Percentiles rank a stretch among this genome's conserved stretches.
phyloP scores from a whole-genome alignment of 2,797 vertebrate genomes.

The Knipowitschia caucasica region DNA sequence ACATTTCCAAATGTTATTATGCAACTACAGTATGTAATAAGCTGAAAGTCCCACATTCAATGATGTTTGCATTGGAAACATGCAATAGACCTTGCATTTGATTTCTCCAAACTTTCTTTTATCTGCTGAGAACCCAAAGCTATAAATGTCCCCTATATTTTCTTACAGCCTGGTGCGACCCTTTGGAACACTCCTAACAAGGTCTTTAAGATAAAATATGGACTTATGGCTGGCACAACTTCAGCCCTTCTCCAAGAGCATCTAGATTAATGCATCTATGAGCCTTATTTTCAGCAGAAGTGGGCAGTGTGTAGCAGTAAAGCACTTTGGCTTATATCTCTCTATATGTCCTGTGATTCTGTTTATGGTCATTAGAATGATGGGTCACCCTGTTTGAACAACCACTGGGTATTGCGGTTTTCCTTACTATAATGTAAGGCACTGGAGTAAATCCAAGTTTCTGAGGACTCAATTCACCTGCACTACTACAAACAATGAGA shows the following conservation, averaged over 20 bases:
- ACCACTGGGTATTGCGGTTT: constrained; percentile 3
- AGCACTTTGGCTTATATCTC: background rate
- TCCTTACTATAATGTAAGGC: background rate
- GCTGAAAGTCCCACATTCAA: no score
- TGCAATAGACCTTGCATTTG: background rate
- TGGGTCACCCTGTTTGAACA: constrained; percentile 2
- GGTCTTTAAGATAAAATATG: constrained; percentile 11
- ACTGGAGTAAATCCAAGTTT: constrained; percentile 9
- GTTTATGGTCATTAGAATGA: constrained; percentile 9
- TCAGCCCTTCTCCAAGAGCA: background rate
- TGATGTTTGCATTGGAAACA: background rate
- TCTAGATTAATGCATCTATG: background rate
- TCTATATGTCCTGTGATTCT: constrained; percentile 11
- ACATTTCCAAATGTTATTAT: no score
- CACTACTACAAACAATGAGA: constrained; percentile 8
- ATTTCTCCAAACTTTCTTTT: constrained; percentile 1
- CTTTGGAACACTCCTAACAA: constrained; percentile 5
- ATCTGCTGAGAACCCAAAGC: background rate
- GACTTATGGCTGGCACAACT: constrained; percentile 2
- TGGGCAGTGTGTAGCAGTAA: background rate
- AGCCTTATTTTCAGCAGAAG: background rate
- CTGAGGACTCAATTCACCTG: background rate
- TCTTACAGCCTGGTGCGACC: background rate
- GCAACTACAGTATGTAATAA: no score
- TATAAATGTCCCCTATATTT: constrained; percentile 3